Evolutionary conservation across 2,888 invertebrate genomes (phyloP).

Genomic region (Agrotis clavis): DNA sequence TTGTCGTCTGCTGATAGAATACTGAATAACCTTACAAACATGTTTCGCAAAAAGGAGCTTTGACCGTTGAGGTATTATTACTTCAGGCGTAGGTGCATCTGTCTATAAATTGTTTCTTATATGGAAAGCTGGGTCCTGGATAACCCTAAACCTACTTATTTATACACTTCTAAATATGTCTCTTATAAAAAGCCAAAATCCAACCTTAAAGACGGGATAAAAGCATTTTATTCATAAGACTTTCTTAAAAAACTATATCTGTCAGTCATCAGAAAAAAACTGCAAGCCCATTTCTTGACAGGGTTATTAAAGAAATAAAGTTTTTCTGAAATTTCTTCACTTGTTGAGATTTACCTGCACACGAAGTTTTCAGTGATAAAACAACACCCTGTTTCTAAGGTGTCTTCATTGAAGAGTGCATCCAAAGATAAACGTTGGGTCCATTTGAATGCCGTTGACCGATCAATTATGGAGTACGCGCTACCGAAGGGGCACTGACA

Average conservation of each 20-base stretch:
- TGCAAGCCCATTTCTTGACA: no score
- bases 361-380: not conserved
- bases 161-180: not conserved
- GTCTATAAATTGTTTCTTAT: not conserved
- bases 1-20: slow-evolving; percentile 13
- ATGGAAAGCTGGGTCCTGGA: no score
- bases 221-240: no score
- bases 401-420: slow-evolving; percentile 69
- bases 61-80: slow-evolving; percentile 4
- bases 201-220: no score
- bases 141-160: no score
- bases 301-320: not conserved
- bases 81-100: not conserved
- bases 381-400: slow-evolving; percentile 57
- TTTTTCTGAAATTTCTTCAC: not conserved
- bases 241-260: no score
- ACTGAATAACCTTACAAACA: slow-evolving; percentile 8
- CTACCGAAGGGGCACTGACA: slow-evolving; percentile 81
- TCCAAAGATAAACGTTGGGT: slow-evolving; percentile 76
- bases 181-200: no score
- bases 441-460: slow-evolving; percentile 84
- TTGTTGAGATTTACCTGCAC: not conserved
- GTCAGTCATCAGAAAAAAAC: no score
- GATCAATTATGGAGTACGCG: slow-evolving; percentile 79
- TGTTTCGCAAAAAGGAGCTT: slow-evolving; percentile 22